Percentiles rank a stretch among this genome's conserved stretches.
Evolutionary conservation across 2,113 vertebrate species (phyloP).

Genomic region (Tychaedon coryphoeus): DNA sequence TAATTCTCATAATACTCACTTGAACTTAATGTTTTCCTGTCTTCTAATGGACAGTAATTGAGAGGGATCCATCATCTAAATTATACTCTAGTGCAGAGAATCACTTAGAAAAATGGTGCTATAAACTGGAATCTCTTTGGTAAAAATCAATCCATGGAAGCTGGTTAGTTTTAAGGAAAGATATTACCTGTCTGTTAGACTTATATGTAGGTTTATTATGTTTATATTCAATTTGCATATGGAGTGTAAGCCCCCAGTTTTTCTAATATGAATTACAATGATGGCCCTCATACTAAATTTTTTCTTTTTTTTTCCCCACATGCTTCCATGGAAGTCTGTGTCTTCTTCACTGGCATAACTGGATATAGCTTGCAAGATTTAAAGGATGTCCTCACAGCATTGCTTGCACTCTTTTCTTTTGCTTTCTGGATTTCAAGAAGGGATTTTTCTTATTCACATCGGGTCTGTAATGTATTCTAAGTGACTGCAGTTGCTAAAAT

Average conservation of each 20-base stretch:
- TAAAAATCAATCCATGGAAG: slow-evolving; percentile 63
- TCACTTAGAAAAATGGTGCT: slow-evolving; percentile 86
- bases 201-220: neutral
- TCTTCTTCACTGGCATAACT: neutral
- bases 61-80: slow-evolving; percentile 86
- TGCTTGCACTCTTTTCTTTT: neutral
- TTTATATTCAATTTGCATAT: slow-evolving; percentile 22
- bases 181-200: neutral
- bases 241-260: neutral
- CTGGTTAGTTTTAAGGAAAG: neutral
- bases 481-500: neutral
- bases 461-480: neutral
- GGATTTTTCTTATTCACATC: neutral
- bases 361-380: neutral
- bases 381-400: neutral
- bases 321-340: neutral
- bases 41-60: slow-evolving; percentile 94
- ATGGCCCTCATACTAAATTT: accelerated
- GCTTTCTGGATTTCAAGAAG: neutral
- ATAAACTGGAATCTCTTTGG: slow-evolving; percentile 71
- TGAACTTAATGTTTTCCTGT: slow-evolving; percentile 79
- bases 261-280: neutral
- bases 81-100: slow-evolving; percentile 81
- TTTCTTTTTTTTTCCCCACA: neutral
- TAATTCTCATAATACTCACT: slow-evolving; percentile 73